A percentile compares a stretch with the other conserved stretches of the same genome.
phyloP scores from a whole-genome alignment of 2,113 vertebrate species.

The Amazona guildingii region DNA sequence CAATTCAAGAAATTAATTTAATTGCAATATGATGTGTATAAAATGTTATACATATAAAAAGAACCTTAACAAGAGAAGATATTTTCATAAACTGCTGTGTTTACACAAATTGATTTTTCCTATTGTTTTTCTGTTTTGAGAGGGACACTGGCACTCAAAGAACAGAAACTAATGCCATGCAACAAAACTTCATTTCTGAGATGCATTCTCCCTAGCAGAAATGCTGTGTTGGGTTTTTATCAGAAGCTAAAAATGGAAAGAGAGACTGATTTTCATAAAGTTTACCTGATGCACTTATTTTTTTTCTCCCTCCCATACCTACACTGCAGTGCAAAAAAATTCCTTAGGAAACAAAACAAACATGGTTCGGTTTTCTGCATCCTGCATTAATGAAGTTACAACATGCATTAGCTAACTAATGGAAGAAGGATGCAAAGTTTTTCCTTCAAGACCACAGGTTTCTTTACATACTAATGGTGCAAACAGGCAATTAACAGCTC shows the following conservation, averaged over 20 bases:
- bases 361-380: neutral
- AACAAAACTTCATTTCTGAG: neutral
- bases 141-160: neutral
- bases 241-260: neutral
- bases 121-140: neutral
- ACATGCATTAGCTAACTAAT: neutral
- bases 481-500: neutral
- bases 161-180: neutral
- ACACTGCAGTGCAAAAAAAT: neutral
- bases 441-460: neutral
- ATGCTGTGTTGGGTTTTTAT: neutral
- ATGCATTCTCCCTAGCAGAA: neutral
- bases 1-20: neutral
- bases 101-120: neutral
- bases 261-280: neutral
- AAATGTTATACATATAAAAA: neutral
- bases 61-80: neutral
- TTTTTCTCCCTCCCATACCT: neutral
- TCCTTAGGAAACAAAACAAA: neutral
- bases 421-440: neutral
- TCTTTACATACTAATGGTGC: neutral
- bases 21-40: neutral
- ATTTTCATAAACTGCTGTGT: neutral
- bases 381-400: neutral
- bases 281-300: neutral